Evolutionary conservation across 2,113 vertebrate genomes (phyloP).

Genomic region (Indicator indicator): DNA sequence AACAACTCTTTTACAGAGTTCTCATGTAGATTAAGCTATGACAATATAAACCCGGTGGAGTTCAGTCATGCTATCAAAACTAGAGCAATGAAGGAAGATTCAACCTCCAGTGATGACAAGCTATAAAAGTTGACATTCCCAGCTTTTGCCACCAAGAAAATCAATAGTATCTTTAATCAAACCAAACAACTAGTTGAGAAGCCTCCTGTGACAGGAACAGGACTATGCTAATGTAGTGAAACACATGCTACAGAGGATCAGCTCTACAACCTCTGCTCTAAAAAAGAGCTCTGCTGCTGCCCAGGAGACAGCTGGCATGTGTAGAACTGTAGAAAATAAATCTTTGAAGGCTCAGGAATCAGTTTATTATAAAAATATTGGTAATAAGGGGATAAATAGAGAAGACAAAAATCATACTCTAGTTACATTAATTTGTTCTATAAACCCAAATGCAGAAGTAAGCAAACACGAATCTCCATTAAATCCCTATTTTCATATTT

Average conservation of each 20-base stretch:
- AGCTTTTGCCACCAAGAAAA: not conserved
- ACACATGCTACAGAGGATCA: not conserved
- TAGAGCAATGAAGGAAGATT: not conserved
- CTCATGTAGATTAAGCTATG: not conserved
- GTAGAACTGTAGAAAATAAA: not conserved
- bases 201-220: not conserved
- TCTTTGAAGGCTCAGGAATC: not conserved
- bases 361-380: not conserved
- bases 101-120: not conserved
- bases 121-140: not conserved
- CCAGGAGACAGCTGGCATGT: not conserved
- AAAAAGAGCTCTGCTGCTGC: not conserved
- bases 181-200: not conserved
- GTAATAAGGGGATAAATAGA: not conserved
- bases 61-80: not conserved
- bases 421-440: not conserved
- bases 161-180: not conserved
- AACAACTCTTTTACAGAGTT: not conserved
- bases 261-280: not conserved
- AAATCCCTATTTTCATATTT: constrained; percentile 23
- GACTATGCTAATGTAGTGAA: not conserved
- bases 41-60: not conserved
- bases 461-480: not conserved
- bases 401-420: not conserved
- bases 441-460: not conserved